These are phyloP conservation scores for Gymnothorax reevesii DNA, from an alignment of 2,797 vertebrate species.

Conservation along the genomic window DNA sequence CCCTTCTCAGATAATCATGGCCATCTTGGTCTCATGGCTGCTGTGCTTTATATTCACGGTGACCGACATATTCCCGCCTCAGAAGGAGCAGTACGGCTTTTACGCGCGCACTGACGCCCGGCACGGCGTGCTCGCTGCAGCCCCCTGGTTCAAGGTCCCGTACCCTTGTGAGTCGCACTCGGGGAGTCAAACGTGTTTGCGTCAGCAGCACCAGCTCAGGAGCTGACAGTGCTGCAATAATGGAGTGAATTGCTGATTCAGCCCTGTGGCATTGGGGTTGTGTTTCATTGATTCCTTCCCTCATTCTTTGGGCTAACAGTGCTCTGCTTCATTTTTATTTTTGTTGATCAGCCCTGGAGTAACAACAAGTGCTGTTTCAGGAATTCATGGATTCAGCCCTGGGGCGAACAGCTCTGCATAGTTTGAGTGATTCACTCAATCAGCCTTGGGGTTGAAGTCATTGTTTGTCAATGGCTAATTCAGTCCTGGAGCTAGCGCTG, in stretches of 20 bases:
- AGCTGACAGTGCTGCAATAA: too few species aligned
- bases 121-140: slow-evolving; percentile 84
- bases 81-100: slow-evolving; percentile 88
- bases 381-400: background rate
- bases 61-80: slow-evolving; percentile 91
- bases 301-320: too few species aligned
- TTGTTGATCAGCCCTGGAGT: too few species aligned
- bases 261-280: too few species aligned
- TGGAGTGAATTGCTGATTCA: too few species aligned
- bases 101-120: slow-evolving; percentile 93
- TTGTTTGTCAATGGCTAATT: too few species aligned
- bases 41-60: slow-evolving; percentile 97
- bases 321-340: too few species aligned
- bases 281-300: too few species aligned
- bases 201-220: too few species aligned
- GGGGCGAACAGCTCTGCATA: background rate
- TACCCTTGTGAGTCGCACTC: slow-evolving; percentile 87
- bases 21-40: slow-evolving; percentile 93
- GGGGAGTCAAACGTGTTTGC: too few species aligned
- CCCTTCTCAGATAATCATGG: slow-evolving; percentile 88
- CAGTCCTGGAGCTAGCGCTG: too few species aligned
- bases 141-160: slow-evolving; percentile 96
- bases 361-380: background rate
- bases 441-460: background rate
- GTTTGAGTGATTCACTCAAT: background rate